A percentile compares a stretch with the other conserved stretches of the same genome.
phyloP scores from a whole-genome alignment of 2,888 invertebrate genomes.

The Antitype chi region DNA sequence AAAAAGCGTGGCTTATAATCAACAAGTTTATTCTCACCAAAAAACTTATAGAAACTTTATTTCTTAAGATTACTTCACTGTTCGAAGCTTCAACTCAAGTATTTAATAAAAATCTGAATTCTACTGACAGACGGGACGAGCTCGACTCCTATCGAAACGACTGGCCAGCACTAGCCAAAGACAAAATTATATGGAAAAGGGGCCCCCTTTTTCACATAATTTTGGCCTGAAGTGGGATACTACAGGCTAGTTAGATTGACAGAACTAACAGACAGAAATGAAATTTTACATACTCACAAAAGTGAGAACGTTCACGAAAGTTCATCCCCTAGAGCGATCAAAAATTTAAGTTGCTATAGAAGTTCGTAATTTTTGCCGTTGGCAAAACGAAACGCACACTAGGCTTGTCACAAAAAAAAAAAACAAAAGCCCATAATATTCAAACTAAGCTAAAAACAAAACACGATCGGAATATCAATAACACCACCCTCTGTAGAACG shows the following conservation, averaged over 20 bases:
- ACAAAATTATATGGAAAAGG: too few species aligned
- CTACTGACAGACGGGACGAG: too few species aligned
- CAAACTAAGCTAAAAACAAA: conserved; percentile 32
- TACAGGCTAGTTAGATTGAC: too few species aligned
- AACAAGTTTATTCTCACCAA: neutral
- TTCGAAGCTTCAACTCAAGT: neutral
- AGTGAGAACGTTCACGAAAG: neutral
- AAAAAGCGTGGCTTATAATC: neutral
- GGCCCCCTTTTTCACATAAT: too few species aligned
- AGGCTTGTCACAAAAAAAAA: neutral
- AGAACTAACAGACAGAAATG: neutral
- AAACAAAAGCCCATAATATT: neutral
- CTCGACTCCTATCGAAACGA: too few species aligned
- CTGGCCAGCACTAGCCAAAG: too few species aligned
- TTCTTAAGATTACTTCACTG: neutral
- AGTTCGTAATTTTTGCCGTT: neutral
- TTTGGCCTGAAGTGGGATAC: too few species aligned
- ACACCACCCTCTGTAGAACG: conserved; percentile 25
- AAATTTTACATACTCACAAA: neutral
- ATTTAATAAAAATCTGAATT: neutral
- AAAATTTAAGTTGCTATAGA: neutral
- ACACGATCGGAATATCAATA: conserved; percentile 31
- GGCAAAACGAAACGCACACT: too few species aligned
- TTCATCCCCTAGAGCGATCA: neutral
- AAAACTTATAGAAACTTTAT: neutral